phyloP scores from a whole-genome alignment of 1,140 invertebrate species.

The Tenebrio molitor region DNA sequence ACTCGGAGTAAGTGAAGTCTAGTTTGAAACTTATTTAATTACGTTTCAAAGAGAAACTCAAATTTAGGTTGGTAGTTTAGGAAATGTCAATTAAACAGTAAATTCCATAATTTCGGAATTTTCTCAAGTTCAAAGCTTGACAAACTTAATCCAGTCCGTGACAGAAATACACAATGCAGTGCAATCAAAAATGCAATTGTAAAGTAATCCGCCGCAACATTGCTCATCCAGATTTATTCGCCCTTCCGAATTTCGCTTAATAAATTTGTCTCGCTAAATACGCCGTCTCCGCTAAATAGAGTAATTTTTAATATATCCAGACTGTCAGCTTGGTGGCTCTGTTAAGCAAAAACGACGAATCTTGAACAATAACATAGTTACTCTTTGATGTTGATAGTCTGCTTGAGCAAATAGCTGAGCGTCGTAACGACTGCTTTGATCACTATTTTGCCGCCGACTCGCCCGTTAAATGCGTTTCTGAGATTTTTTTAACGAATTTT shows the following conservation, averaged over 20 bases:
- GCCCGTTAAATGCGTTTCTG: background rate
- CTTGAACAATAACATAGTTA: background rate
- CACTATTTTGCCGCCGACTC: background rate
- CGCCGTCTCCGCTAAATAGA: background rate
- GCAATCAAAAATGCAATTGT: too few species aligned
- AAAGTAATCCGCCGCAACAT: background rate
- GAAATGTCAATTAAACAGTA: too few species aligned
- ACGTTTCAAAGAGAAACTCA: too few species aligned
- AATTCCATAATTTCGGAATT: too few species aligned
- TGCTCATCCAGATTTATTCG: slow-evolving; percentile 4
- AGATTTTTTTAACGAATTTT: background rate
- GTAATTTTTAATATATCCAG: background rate
- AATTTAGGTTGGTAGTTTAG: too few species aligned
- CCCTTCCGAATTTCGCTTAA: slow-evolving; percentile 10
- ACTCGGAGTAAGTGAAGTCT: too few species aligned
- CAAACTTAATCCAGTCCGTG: too few species aligned
- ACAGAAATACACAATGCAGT: too few species aligned
- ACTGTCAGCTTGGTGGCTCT: background rate
- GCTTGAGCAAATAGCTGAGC: background rate
- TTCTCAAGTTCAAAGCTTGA: too few species aligned
- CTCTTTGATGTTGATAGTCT: background rate
- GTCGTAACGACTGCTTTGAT: background rate
- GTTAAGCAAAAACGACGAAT: background rate
- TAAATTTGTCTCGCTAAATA: background rate
- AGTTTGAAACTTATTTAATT: too few species aligned